These are phyloP conservation scores for Phyllotreta striolata DNA, from an alignment of 2,888 invertebrate genomes.

Conservation along the genomic window DNA sequence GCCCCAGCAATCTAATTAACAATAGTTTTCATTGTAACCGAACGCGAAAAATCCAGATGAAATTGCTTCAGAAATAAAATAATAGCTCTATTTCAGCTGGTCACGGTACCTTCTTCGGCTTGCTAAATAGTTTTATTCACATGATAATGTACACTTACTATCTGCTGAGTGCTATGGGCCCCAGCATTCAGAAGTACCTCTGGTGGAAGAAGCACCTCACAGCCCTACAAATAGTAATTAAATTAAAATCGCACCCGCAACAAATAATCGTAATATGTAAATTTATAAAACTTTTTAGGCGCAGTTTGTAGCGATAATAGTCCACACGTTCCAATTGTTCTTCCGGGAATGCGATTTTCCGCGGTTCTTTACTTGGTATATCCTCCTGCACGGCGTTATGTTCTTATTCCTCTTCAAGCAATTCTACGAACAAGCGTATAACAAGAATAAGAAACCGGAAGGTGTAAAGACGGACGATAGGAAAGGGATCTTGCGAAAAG, in stretches of 20 bases:
- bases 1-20: too few species aligned
- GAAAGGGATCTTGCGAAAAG: conserved; percentile 55
- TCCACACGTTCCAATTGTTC: conserved; percentile 91
- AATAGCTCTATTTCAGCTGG: conserved; percentile 70
- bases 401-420: conserved; percentile 96
- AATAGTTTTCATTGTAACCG: too few species aligned
- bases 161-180: conserved; percentile 90
- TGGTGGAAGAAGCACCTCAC: conserved; percentile 98
- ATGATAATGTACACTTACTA: conserved; percentile 96
- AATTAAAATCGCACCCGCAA: background rate
- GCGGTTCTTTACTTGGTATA: conserved; percentile 94
- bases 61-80: background rate
- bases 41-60: too few species aligned
- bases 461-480: conserved; percentile 25
- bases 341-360: conserved; percentile 94
- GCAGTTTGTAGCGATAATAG: conserved; percentile 89
- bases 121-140: conserved; percentile 96
- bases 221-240: conserved; percentile 84
- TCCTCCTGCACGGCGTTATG: conserved; percentile 93
- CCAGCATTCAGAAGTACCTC: conserved; percentile 82
- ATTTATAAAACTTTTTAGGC: conserved; percentile 65
- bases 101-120: conserved; percentile 94
- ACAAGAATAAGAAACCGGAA: conserved; percentile 43
- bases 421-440: conserved; percentile 88
- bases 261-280: background rate